Conservation (phyloP, 2,888 invertebrate genomes). For the Baronia brevicornis region DNA sequence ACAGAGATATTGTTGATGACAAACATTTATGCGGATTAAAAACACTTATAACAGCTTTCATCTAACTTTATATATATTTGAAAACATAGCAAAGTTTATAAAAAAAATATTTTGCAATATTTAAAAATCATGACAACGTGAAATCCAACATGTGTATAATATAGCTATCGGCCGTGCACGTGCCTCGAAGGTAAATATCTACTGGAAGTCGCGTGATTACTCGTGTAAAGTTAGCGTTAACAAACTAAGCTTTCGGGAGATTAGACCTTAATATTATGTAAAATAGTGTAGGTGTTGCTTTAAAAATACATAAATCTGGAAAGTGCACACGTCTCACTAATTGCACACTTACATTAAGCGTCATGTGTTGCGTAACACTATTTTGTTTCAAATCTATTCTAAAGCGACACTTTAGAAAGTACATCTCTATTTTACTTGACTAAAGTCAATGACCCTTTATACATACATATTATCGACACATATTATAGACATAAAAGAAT, state of each 20-base stretch:
- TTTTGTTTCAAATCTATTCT: conserved; percentile 55
- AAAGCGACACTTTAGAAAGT: conserved; percentile 72
- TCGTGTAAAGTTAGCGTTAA: conserved; percentile 5
- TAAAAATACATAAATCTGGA: conserved; percentile 6
- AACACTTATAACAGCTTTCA: no score
- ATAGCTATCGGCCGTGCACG: conserved; percentile 6
- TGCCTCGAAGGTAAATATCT: conserved; percentile 2
- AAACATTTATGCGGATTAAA: no score
- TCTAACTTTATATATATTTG: no score
- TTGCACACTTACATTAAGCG: conserved; percentile 14
- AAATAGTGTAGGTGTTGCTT: conserved; percentile 7
- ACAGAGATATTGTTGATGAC: no score
- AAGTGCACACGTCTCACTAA: conserved; percentile 14
- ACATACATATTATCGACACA: no score
- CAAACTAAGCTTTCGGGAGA: conserved; percentile 10
- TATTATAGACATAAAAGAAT: no score
- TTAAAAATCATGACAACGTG: conserved; percentile 14
- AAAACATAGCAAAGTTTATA: no score
- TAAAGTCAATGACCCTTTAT: conserved; percentile 51
- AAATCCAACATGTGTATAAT: not conserved
- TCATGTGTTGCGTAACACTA: conserved; percentile 43
- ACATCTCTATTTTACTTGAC: conserved; percentile 43
- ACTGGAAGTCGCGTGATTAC: conserved; percentile 8
- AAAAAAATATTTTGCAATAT: not conserved
- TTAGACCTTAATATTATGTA: conserved; percentile 9